Evolutionary conservation across 2,888 invertebrate genomes (phyloP), one percentile per base, ranked within the genome.

Genomic region (Odontocerum albicorne): DNA sequence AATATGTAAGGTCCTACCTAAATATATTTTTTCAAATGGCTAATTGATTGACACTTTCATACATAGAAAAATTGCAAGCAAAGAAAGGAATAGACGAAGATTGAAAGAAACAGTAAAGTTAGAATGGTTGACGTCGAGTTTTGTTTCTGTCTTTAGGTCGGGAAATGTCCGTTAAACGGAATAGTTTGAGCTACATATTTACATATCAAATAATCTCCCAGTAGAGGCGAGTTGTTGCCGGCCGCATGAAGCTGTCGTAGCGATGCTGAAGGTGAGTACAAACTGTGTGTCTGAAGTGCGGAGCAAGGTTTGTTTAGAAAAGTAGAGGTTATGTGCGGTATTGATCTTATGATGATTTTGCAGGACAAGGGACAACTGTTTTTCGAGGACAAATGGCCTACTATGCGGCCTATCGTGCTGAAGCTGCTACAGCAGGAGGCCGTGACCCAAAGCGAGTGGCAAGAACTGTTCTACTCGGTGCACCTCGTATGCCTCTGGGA

Each of bases 401-500:
- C 83, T 64, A 96, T 97, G 90, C 85, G 94, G 63, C 92, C 93
- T 8, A 93, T 93, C 65, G 95, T 99, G 53, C 76, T 96, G 62
- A 96, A 96, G 73, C 80, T 99, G 58, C 77, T 99, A 44, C 87
- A 93, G 67, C 97, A 98, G 73, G 93, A 98, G 73, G 82, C 92
- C 4, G 97, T 99, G 1, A 88, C 92, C 10, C 90, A 94, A 66
- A 81, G 82, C 15, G 97, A 99, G 81, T 99, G 99, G 99, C 98
- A 99, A 70, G 94, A 96, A 73, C 79, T 98, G 42, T 98, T 98
- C 75, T 96, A 92, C 74, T 87, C 92, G 52, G 95, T 99, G 12
- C 97, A 99, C 76, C 84, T 90, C 57, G 95, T 98, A 10, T 96
- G 96, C 71, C 75, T 97, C 55, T 99, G 98, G 98, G 96, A 98